Evolutionary conservation across 2,888 invertebrate genomes (phyloP), one percentile per base, ranked within the genome.

Genomic region (Megastigmus dorsalis): DNA sequence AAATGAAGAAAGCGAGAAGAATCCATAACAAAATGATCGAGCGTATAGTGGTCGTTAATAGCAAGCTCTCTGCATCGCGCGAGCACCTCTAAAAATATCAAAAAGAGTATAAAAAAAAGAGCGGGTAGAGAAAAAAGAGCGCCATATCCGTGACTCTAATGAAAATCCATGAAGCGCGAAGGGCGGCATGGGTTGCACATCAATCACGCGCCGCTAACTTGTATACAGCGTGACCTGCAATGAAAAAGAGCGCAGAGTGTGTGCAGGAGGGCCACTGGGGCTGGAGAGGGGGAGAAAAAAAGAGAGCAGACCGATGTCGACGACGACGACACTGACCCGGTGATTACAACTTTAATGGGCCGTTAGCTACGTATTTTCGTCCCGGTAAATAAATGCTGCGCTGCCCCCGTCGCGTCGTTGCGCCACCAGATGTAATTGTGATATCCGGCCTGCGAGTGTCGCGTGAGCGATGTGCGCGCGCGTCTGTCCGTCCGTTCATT

Each of bases 321-420:
- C 26, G 13, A 67, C 54, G 43, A 55, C 62, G 62, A 75, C 57
- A 72, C 50, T 41, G 57, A 72, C 52, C 57, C 30, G 57, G 69
- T 73, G 48, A 73, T 73, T 76, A 76, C 65, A 68, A 73, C 54
- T 59, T 69, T 76, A 73, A 76, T 68, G 72, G 52, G 30, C 57
- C 59, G 59, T 66, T 68, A 41, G 68, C 30, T 60, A 9, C 20
- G 36, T 26, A 45, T 52, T 74, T 74, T 62, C 36, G 38, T 43
- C 63, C 43, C 26, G 67, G 63, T 68, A 68, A 75, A 75, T 75
- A 75, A 72, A 75, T 68, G 63, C 62, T 55, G 30, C 50, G 43
- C 33, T 18, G 26, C n/a, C n/a, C n/a, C n/a, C n/a, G n/a, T n/a
- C n/a, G n/a, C n/a, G n/a, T n/a, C n/a, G n/a, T n/a, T 26, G 28